phyloP scores from a whole-genome alignment of 2,888 invertebrate genomes.

The Lottia scabra region DNA sequence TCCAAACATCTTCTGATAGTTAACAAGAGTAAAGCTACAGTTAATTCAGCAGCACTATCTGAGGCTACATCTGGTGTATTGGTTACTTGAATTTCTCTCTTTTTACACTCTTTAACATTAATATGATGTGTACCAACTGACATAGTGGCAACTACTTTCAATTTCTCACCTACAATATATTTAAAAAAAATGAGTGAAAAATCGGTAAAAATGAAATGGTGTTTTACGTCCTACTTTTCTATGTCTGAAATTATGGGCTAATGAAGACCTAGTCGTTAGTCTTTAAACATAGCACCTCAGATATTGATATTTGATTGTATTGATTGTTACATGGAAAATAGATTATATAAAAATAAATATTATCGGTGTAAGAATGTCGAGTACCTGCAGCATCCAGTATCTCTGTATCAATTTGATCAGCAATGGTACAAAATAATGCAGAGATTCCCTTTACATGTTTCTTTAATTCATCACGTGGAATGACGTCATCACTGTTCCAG shows the following conservation, averaged over 20 bases:
- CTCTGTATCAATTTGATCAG: constrained; percentile 84
- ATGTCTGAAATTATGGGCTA: too few relatives aligned
- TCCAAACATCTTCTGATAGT: constrained; percentile 77
- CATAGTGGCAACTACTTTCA: constrained; percentile 89
- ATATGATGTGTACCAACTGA: constrained; percentile 92
- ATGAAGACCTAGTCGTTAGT: too few relatives aligned
- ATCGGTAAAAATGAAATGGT: background rate
- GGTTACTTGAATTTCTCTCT: constrained; percentile 80
- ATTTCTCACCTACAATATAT: constrained; percentile 72
- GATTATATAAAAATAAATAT: too few relatives aligned
- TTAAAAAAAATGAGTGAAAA: background rate
- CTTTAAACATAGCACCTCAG: too few relatives aligned
- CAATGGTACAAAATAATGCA: constrained; percentile 83
- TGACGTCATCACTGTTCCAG: constrained; percentile 42
- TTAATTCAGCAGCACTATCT: constrained; percentile 87
- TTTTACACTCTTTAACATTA: constrained; percentile 80
- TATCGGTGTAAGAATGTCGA: background rate
- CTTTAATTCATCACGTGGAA: constrained; percentile 75
- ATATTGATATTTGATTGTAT: too few relatives aligned
- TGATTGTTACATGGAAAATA: too few relatives aligned
- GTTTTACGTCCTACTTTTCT: background rate
- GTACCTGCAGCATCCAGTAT: constrained; percentile 78
- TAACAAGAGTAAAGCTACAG: constrained; percentile 84
- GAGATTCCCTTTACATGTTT: constrained; percentile 78
- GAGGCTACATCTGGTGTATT: constrained; percentile 87